Percentiles rank a stretch among this genome's conserved stretches.
Evolutionary conservation across 2,113 vertebrate species (phyloP).

Genomic region (Benitochromis conjunctus): DNA sequence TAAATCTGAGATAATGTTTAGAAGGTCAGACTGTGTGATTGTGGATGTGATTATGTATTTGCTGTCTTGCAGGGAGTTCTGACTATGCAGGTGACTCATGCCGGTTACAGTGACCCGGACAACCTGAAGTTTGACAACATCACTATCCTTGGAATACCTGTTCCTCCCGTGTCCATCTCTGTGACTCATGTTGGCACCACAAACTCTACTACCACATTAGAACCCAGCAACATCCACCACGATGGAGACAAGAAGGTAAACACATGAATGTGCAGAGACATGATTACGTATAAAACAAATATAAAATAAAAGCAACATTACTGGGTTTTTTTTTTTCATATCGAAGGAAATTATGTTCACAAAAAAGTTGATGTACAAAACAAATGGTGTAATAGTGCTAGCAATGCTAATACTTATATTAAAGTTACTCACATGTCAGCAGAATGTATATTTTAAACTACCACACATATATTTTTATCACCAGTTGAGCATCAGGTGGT

Average conservation of each 20-base stretch:
- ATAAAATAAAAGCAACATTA: background rate
- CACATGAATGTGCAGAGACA: background rate
- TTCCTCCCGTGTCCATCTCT: constrained; percentile 5
- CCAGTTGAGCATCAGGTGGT: background rate
- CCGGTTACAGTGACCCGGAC: constrained; percentile 74
- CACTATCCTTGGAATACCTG: constrained; percentile 76
- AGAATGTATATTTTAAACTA: background rate
- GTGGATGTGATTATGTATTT: background rate
- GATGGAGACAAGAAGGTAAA: constrained; percentile 74
- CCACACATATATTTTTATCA: background rate
- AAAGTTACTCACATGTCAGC: background rate
- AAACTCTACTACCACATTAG: accelerated
- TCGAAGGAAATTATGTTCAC: accelerated
- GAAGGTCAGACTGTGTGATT: background rate
- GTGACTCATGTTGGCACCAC: constrained; percentile 24
- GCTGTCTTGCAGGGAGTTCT: constrained; percentile 72
- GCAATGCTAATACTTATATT: background rate
- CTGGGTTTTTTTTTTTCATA: background rate
- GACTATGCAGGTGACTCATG: constrained; percentile 50
- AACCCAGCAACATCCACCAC: constrained; percentile 9
- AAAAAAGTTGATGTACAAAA: background rate
- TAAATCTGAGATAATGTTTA: background rate
- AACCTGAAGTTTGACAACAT: constrained; percentile 82
- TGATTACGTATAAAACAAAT: background rate
- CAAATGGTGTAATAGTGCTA: background rate